Evolutionary conservation across 2,113 vertebrate species (phyloP).

Genomic region (Sialia sialis): DNA sequence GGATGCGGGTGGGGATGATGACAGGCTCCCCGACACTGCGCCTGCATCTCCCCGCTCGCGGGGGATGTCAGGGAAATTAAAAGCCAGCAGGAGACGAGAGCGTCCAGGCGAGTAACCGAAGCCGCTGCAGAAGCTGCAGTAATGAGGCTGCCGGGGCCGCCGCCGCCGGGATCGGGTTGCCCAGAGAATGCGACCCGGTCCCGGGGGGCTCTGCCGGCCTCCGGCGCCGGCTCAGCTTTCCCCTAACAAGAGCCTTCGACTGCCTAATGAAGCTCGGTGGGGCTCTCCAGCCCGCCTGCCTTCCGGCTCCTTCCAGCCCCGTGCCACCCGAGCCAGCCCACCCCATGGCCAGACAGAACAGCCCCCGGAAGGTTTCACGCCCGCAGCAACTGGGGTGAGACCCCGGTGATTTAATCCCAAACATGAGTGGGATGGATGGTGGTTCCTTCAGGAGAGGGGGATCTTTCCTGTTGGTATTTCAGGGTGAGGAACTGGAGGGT

Average conservation of each 20-base stretch:
- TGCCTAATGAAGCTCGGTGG: slow-evolving; percentile 42
- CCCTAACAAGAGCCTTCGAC: background rate
- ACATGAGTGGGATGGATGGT: rapidly evolving
- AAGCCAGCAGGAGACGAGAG: background rate
- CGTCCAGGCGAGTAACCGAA: slow-evolving; percentile 28
- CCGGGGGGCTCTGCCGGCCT: slow-evolving; percentile 10
- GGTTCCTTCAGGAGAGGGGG: background rate
- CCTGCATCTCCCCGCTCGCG: background rate
- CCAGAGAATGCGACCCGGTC: slow-evolving; percentile 17
- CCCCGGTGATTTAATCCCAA: rapidly evolving
- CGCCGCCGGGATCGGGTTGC: slow-evolving; percentile 52
- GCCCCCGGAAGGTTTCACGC: rapidly evolving
- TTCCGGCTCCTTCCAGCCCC: background rate
- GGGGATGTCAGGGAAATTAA: slow-evolving; percentile 29
- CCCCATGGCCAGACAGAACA: rapidly evolving
- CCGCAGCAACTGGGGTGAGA: background rate
- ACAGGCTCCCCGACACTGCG: background rate
- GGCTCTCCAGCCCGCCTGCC: background rate
- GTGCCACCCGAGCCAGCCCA: background rate
- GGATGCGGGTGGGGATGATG: background rate
- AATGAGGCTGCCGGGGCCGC: slow-evolving; percentile 14
- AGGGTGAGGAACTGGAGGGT: rapidly evolving
- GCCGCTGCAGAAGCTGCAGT: background rate
- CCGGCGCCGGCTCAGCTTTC: slow-evolving; percentile 52
- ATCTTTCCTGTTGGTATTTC: background rate